A percentile compares a stretch with the other conserved stretches of the same genome.
Evolutionary conservation across 2,888 invertebrate genomes (phyloP).

Genomic region (Andrena bicolor): DNA sequence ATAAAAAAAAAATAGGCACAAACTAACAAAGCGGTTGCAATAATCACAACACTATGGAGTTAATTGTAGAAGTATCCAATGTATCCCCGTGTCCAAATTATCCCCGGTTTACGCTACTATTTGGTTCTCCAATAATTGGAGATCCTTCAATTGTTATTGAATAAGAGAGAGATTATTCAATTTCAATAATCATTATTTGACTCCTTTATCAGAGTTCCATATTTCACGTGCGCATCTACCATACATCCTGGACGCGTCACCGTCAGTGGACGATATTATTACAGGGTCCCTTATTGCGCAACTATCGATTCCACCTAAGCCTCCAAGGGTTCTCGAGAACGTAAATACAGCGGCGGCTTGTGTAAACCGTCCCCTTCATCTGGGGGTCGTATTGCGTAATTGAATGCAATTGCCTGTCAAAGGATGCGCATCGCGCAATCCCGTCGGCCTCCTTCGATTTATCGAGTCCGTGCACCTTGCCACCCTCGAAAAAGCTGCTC

Average conservation of each 20-base stretch:
- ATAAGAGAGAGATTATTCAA: too few species aligned
- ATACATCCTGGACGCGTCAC: not conserved
- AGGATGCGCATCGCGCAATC: slow-evolving; percentile 40
- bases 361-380: slow-evolving; percentile 27
- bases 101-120: too few species aligned
- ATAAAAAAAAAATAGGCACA: too few species aligned
- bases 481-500: not conserved
- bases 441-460: slow-evolving; percentile 4
- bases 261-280: slow-evolving; percentile 15
- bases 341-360: slow-evolving; percentile 9
- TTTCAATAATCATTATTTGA: not conserved
- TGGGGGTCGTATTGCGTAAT: slow-evolving; percentile 37
- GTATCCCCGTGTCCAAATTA: too few species aligned
- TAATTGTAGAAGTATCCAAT: too few species aligned
- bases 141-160: too few species aligned
- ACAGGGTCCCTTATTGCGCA: slow-evolving; percentile 46
- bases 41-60: too few species aligned
- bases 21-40: too few species aligned
- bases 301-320: slow-evolving; percentile 38
- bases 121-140: too few species aligned
- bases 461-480: slow-evolving; percentile 8
- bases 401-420: slow-evolving; percentile 17
- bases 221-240: too few species aligned
- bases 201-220: too few species aligned
- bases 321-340: slow-evolving; percentile 12